Conservation (phyloP, 2,797 vertebrate species). For the Melanotaenia parkinsoni region DNA sequence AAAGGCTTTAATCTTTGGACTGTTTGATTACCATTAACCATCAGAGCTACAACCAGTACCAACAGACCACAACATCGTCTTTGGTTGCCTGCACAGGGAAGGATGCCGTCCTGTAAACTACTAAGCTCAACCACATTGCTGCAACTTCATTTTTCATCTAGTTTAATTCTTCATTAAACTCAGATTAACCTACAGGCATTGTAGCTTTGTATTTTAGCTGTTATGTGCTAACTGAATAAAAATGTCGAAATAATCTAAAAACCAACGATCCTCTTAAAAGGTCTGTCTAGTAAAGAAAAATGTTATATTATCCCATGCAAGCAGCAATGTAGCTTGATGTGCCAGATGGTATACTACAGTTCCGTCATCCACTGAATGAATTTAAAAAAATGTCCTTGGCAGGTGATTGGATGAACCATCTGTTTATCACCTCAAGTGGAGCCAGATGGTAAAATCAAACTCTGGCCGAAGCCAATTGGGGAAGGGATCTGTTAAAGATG, state of each 20-base stretch:
- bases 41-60: neutral
- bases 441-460: constrained; percentile 7
- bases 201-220: neutral
- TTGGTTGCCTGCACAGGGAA: neutral
- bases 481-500: neutral
- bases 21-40: neutral
- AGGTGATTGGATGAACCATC: constrained; percentile 7
- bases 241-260: neutral
- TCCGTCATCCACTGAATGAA: neutral
- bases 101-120: neutral
- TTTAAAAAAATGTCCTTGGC: constrained; percentile 7
- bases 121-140: neutral
- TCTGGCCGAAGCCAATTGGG: neutral
- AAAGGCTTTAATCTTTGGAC: neutral
- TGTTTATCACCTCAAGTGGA: constrained; percentile 2
- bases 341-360: constrained; percentile 7
- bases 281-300: neutral
- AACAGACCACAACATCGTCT: neutral
- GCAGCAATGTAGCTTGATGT: neutral
- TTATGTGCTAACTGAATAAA: neutral
- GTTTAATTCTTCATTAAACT: neutral
- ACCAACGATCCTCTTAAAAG: neutral
- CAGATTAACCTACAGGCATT: neutral
- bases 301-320: neutral
- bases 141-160: neutral